Percentiles rank a stretch among this genome's conserved stretches.
Conservation (phyloP, 2,113 vertebrate species). For the Caretta caretta region DNA sequence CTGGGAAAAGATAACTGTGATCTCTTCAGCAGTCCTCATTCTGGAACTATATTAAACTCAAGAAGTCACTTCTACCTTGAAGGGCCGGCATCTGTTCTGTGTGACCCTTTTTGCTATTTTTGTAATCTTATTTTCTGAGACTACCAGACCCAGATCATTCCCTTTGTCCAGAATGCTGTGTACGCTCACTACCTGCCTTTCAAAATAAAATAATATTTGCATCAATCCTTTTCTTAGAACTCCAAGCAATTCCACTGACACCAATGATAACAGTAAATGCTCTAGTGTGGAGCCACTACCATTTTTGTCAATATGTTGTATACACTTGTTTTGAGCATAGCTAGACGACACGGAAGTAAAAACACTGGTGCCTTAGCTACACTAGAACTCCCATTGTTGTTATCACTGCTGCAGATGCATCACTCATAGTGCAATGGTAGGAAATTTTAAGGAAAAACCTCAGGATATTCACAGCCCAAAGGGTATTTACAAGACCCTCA, state of each 20-base stretch:
- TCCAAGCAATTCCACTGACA: background rate
- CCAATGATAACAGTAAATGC: background rate
- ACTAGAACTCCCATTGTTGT: background rate
- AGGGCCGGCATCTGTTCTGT: background rate
- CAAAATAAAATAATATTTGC: background rate
- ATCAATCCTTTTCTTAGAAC: background rate
- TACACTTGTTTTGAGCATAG: background rate
- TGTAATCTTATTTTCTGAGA: background rate
- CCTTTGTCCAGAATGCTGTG: background rate
- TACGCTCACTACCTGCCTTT: background rate
- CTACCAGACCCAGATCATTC: background rate
- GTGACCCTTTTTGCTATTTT: background rate
- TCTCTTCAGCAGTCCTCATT: background rate
- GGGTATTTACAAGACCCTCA: background rate
- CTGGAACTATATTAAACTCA: background rate
- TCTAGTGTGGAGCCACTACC: background rate
- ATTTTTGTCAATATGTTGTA: background rate
- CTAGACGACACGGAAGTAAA: background rate
- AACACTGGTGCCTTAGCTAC: background rate
- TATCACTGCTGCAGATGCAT: background rate
- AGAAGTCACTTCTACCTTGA: background rate
- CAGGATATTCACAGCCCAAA: background rate
- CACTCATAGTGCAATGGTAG: background rate
- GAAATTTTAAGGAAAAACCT: background rate
- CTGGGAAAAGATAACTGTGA: background rate